A percentile compares a stretch with the other conserved stretches of the same genome.
Evolutionary conservation across 2,113 vertebrate species (phyloP).

Genomic region (Thunnus thynnus): DNA sequence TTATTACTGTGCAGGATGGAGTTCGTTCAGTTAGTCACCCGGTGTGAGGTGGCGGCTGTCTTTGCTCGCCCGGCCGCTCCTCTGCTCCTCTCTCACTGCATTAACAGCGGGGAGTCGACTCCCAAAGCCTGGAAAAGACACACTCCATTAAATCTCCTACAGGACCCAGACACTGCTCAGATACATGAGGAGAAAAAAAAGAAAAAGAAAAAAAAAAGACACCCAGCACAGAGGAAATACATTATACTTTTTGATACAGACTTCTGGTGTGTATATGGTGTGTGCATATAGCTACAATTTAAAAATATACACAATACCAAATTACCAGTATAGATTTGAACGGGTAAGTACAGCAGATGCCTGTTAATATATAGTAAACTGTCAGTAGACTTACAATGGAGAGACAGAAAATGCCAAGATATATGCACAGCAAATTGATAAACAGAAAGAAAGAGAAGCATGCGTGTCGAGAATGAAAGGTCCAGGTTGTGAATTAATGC

Average conservation of each 20-base stretch:
- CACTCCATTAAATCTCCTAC: constrained; percentile 75
- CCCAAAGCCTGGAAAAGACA: constrained; percentile 71
- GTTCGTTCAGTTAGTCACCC: constrained; percentile 71
- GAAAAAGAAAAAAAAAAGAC: not conserved
- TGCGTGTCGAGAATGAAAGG: not conserved
- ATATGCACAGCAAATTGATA: not conserved
- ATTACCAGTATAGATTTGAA: not conserved
- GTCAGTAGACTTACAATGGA: not conserved
- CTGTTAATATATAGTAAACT: not conserved
- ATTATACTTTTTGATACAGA: not conserved
- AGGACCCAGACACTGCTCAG: constrained; percentile 60
- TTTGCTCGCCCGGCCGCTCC: constrained; percentile 53
- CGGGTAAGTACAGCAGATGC: not conserved
- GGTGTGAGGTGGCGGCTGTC: constrained; percentile 68
- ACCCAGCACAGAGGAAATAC: constrained; percentile 27
- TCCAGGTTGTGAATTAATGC: not conserved
- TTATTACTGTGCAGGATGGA: constrained; percentile 71
- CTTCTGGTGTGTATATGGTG: not conserved
- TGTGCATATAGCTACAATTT: not conserved
- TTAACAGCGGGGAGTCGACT: constrained; percentile 69
- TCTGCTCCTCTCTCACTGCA: constrained; percentile 67
- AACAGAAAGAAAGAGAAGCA: not conserved
- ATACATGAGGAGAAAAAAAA: constrained; percentile 34
- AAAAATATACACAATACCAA: not conserved
- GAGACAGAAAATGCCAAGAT: not conserved